Percentiles rank a stretch among this genome's conserved stretches.
These are phyloP conservation scores for Caenorhabditis zanzibari DNA, from an alignment of 2,888 invertebrate species.

Conservation along the genomic window DNA sequence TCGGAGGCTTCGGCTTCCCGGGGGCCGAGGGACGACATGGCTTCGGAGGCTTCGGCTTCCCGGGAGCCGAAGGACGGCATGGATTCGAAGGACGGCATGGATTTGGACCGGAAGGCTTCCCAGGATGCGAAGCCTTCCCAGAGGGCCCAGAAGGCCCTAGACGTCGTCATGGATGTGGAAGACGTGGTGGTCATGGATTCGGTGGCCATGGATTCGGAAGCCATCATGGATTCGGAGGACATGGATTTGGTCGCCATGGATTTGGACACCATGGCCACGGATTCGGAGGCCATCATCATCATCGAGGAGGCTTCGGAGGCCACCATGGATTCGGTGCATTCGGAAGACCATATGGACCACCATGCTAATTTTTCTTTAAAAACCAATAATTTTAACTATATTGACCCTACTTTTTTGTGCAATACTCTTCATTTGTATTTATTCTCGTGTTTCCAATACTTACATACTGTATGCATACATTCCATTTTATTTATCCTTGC, in stretches of 20 bases:
- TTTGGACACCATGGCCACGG: constrained; percentile 20
- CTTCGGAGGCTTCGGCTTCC: constrained; percentile 17
- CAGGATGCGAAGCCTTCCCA: no score
- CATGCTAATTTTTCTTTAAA: constrained; percentile 7
- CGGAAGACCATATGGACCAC: constrained; percentile 7
- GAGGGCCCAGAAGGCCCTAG: no score
- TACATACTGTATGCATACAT: no score
- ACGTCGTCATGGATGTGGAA: no score
- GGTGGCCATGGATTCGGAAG: no score
- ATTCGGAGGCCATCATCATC: constrained; percentile 21
- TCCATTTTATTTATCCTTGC: no score
- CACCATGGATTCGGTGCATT: constrained; percentile 39
- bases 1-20: constrained; percentile 4
- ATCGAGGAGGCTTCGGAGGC: constrained; percentile 6
- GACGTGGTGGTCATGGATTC: no score
- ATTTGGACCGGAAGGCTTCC: neutral
- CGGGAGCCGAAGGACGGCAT: neutral
- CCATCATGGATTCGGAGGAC: no score
- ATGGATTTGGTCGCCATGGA: constrained; percentile 2
- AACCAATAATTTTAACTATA: neutral
- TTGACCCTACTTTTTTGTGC: neutral
- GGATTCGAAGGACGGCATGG: constrained; percentile 12
- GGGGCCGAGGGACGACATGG: constrained; percentile 10
- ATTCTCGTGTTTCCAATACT: no score
- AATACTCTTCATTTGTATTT: neutral